A percentile compares a stretch with the other conserved stretches of the same genome.
These are phyloP conservation scores for Synanthedon myopaeformis DNA, from an alignment of 2,888 invertebrate species.

Conservation along the genomic window DNA sequence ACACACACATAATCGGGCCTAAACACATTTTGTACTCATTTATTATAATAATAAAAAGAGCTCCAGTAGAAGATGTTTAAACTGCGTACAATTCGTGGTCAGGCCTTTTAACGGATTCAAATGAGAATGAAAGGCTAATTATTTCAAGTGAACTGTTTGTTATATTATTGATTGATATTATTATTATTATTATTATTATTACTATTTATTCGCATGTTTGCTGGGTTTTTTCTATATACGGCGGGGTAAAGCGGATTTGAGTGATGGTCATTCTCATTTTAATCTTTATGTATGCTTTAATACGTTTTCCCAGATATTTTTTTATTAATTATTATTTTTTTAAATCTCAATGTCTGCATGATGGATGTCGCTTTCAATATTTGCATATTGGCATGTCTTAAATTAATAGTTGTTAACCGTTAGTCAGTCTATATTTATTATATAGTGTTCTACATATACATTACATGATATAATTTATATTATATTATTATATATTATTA, in stretches of 20 bases:
- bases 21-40: neutral
- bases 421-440: slow-evolving; percentile 14
- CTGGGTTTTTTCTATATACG: neutral
- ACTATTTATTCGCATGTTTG: neutral
- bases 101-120: slow-evolving; percentile 45
- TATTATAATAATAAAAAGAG: no score
- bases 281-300: slow-evolving; percentile 21
- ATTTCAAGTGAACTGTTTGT: neutral
- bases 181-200: no score
- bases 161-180: neutral
- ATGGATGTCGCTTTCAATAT: slow-evolving; percentile 54
- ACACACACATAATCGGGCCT: neutral
- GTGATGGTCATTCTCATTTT: slow-evolving; percentile 63
- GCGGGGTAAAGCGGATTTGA: slow-evolving; percentile 5
- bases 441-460: neutral
- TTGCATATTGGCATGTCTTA: slow-evolving; percentile 54
- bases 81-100: slow-evolving; percentile 26
- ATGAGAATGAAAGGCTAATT: slow-evolving; percentile 51
- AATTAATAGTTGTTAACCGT: slow-evolving; percentile 15
- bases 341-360: slow-evolving; percentile 55
- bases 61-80: neutral
- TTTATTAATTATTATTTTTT: slow-evolving; percentile 13
- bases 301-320: slow-evolving; percentile 15
- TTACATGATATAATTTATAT: neutral
- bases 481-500: neutral